Percentiles rank a stretch among this genome's conserved stretches.
Conservation (phyloP, 2,113 vertebrate genomes). For the Hassar affinis region DNA sequence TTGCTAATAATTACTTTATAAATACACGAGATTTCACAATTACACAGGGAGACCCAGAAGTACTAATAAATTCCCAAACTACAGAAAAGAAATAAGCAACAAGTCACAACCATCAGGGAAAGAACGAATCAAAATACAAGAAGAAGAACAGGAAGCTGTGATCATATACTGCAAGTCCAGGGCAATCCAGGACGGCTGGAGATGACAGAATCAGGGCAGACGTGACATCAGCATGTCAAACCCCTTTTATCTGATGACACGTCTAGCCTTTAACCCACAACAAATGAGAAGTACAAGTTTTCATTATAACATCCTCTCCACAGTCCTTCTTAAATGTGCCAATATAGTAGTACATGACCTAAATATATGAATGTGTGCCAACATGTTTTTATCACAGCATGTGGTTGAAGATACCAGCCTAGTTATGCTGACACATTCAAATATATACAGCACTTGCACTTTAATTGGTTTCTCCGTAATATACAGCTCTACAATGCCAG, state of each 20-base stretch:
- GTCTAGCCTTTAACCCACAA: background rate
- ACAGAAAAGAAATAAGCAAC: background rate
- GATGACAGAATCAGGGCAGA: slow-evolving; percentile 23
- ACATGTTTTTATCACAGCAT: background rate
- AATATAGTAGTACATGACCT: background rate
- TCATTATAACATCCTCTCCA: background rate
- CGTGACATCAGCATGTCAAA: background rate
- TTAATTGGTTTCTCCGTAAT: slow-evolving; percentile 55
- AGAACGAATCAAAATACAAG: background rate
- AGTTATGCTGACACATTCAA: slow-evolving; percentile 49
- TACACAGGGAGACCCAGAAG: background rate
- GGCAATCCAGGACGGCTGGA: background rate
- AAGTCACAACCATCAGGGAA: background rate
- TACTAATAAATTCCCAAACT: background rate
- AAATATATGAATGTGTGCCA: slow-evolving; percentile 16
- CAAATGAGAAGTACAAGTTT: background rate
- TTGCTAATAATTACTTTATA: background rate
- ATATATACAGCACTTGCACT: slow-evolving; percentile 55
- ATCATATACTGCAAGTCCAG: background rate
- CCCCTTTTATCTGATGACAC: background rate
- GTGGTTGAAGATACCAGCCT: slow-evolving; percentile 43
- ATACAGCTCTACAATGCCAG: slow-evolving; percentile 36
- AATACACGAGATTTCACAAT: background rate
- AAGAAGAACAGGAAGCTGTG: background rate
- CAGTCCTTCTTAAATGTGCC: background rate